phyloP scores from a whole-genome alignment of 2,113 vertebrate genomes.

The Spermophilus dauricus region DNA sequence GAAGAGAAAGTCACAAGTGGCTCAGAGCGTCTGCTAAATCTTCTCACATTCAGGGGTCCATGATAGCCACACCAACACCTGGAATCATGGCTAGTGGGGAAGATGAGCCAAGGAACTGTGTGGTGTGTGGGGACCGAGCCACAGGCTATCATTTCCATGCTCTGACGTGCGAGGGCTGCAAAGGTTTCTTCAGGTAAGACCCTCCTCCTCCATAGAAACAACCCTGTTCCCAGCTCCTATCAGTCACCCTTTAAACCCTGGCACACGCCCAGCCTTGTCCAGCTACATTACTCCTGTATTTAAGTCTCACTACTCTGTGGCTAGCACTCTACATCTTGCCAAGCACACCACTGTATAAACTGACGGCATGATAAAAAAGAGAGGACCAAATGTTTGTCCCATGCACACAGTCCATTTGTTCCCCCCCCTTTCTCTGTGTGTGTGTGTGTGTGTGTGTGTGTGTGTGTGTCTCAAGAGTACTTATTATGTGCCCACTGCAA shows the following conservation, averaged over 20 bases:
- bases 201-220: neutral
- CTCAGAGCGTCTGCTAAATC: neutral
- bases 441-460: no score
- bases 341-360: neutral
- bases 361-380: neutral
- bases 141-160: constrained; percentile 87
- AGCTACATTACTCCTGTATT: neutral
- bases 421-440: no score
- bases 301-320: neutral
- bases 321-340: neutral
- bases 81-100: neutral
- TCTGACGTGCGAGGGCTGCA: constrained; percentile 86
- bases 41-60: neutral
- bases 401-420: neutral
- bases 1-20: neutral
- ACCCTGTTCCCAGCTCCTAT: neutral
- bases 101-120: constrained; percentile 77
- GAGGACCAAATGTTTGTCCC: neutral
- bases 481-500: neutral
- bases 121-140: constrained; percentile 86
- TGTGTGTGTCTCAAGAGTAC: neutral
- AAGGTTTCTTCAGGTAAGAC: constrained; percentile 87
- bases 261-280: neutral
- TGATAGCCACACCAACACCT: neutral
- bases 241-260: neutral